phyloP scores from a whole-genome alignment of 2,797 vertebrate species.

The Novumbra hubbsi region DNA sequence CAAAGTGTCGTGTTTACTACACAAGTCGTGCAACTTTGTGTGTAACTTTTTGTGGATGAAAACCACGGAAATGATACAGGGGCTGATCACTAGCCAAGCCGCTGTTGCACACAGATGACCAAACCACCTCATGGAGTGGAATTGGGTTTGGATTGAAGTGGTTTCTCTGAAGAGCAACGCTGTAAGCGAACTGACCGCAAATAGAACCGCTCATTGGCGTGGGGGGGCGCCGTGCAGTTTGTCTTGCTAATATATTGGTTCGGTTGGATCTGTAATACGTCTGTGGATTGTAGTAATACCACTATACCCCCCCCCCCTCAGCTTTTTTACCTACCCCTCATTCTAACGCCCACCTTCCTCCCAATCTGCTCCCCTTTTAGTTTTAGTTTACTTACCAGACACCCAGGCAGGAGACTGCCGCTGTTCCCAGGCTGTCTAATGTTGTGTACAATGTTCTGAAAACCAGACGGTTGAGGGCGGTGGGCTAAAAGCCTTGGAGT shows the following conservation, averaged over 20 bases:
- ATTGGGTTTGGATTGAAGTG: too few species aligned
- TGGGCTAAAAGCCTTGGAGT: not conserved
- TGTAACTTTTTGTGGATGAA: not conserved
- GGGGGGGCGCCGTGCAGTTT: not conserved
- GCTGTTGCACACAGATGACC: not conserved
- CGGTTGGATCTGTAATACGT: not conserved
- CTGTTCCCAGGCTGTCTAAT: too few species aligned
- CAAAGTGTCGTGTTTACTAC: too few species aligned
- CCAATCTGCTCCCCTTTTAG: too few species aligned
- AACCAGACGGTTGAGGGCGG: not conserved
- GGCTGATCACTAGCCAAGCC: conserved; percentile 2
- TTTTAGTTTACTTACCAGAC: too few species aligned
- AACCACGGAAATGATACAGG: not conserved
- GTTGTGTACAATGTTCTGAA: not conserved
- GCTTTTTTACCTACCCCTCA: not conserved
- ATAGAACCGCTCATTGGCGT: not conserved
- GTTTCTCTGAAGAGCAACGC: too few species aligned
- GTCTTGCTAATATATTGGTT: not conserved
- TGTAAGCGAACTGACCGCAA: not conserved
- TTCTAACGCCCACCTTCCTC: too few species aligned
- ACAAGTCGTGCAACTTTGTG: too few species aligned
- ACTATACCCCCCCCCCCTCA: too few species aligned
- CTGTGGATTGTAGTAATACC: not conserved
- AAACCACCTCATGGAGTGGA: too few species aligned
- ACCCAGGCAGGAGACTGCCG: too few species aligned